Conservation (phyloP, 2,113 vertebrate species). For the chimpanzee (Pan troglodytes) region NHGRI_mPanTro3-v2.1_pri NC_072409.2:8778001-8778500, state of each 20-base stretch:
- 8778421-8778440: background rate
- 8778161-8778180: too few relatives aligned
- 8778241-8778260: background rate
- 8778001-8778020: too few relatives aligned
- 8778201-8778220: too few relatives aligned
- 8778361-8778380: slow-evolving; percentile 67
- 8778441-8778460: slow-evolving; percentile 15
- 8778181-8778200: too few relatives aligned
- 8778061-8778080: too few relatives aligned
- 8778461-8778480: slow-evolving; percentile 9
- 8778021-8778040: too few relatives aligned
- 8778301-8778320: background rate
- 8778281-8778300: background rate
- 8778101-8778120: too few relatives aligned
- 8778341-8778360: slow-evolving; percentile 47
- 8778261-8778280: background rate
- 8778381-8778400: slow-evolving; percentile 21
- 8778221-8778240: background rate
- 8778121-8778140: too few relatives aligned
- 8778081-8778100: too few relatives aligned
- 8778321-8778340: slow-evolving; percentile 41
- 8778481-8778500: background rate
- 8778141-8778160: too few relatives aligned
- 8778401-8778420: background rate
- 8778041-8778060: too few relatives aligned